Base-by-base conservation (phyloP, 2,113 vertebrate species). In the Upupa epops region DNA sequence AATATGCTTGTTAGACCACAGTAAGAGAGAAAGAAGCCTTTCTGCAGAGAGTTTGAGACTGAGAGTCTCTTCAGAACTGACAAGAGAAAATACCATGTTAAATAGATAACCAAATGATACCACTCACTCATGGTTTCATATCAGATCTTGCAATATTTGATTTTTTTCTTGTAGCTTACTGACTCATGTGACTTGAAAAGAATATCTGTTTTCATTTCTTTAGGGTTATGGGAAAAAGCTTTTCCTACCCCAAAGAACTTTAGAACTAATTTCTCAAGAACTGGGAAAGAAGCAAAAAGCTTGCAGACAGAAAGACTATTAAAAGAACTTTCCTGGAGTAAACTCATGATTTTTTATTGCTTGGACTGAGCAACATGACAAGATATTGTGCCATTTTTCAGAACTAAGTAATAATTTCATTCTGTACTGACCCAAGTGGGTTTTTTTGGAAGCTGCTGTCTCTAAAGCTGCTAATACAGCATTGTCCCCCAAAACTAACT, bases 281-380 rank as follows among this genome's bases (percentile, higher is more conserved):
- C 56, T 26, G 70, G 49, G 34, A 72, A 94, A 58, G 29, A 6
- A 90, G 20, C 28, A 88, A 69, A 96, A 93, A 81, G 65, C 59
- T 70, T 75, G 60, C 63, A 75, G 80, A 94, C 63, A 86, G 90
- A 95, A 93, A 82, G 42, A 64, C 40, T 91, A 73, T 75, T 91
- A 72, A 76, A 90, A 82, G 3, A 93, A 86, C 40, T 94, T 93
- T 42, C 72, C 55, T 82, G 31, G 61, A 84, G 70, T 49, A 28
- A 91, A 88, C 32, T 82, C 54, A 40, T 79, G 77, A 61, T 76
- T 88, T 92, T 95, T 93, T 69, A 92, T 71, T 93, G 54, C 86
- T 76, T 88, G 61, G 55, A 93, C 36, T 75, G 77, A 88, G 78
- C 55, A 92, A 51, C 64, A 42, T n/a, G 74, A 29, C 51, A 74